phyloP scores from a whole-genome alignment of 2,113 vertebrate species.

The Arothron firmamentum region DNA sequence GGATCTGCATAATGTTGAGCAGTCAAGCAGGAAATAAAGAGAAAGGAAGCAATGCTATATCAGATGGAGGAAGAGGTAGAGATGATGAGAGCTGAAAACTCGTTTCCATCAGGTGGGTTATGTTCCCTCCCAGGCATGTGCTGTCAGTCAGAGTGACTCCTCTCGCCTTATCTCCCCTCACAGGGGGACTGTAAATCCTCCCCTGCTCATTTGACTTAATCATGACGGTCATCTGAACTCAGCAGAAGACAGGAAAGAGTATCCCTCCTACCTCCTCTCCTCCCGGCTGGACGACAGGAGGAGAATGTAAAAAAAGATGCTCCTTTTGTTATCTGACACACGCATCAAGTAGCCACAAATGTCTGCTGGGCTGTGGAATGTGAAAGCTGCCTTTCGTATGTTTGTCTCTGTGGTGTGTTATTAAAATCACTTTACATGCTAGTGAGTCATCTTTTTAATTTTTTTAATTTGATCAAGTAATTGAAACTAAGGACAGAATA shows the following conservation, averaged over 20 bases:
- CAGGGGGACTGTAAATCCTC: slow-evolving; percentile 74
- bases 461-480: too few species aligned
- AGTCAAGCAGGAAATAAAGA: slow-evolving; percentile 18
- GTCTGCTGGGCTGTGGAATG: slow-evolving; percentile 10
- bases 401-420: slow-evolving; percentile 8
- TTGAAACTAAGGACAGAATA: too few species aligned
- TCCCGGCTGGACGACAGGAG: slow-evolving; percentile 36
- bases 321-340: slow-evolving; percentile 59
- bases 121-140: slow-evolving; percentile 66
- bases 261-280: slow-evolving; percentile 27
- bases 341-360: slow-evolving; percentile 45
- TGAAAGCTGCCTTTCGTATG: slow-evolving; percentile 12
- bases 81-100: slow-evolving; percentile 45
- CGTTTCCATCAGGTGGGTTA: slow-evolving; percentile 59
- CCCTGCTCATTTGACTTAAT: slow-evolving; percentile 76
- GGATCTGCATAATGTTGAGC: neutral
- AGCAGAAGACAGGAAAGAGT: slow-evolving; percentile 64
- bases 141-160: slow-evolving; percentile 69
- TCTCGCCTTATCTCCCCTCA: slow-evolving; percentile 73
- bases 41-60: neutral
- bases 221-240: slow-evolving; percentile 76
- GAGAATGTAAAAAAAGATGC: slow-evolving; percentile 47
- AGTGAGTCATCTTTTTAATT: too few species aligned
- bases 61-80: slow-evolving; percentile 25
- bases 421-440: too few species aligned